These are phyloP conservation scores for Pseudochromis fuscus DNA, from an alignment of 2,797 vertebrate genomes.

Conservation along the genomic window DNA sequence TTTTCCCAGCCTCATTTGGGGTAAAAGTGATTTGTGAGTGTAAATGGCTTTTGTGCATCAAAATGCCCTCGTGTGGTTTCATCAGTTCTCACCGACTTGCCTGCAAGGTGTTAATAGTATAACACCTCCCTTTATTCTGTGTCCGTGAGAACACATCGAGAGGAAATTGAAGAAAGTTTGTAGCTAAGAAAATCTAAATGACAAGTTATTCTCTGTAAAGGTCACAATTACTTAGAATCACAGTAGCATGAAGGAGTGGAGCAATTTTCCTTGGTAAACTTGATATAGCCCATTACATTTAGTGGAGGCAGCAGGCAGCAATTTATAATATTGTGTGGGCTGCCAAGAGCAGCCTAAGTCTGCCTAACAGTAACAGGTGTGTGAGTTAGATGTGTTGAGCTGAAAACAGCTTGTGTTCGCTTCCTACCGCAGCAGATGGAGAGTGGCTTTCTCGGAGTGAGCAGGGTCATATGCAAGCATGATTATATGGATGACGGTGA, in stretches of 20 bases:
- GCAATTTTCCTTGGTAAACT: constrained; percentile 68
- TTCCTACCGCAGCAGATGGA: constrained; percentile 79
- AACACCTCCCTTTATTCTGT: constrained; percentile 32
- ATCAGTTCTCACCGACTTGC: constrained; percentile 45
- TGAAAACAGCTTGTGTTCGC: constrained; percentile 81
- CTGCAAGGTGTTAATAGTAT: constrained; percentile 34
- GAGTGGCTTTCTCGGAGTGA: constrained; percentile 68
- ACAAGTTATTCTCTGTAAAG: constrained; percentile 75
- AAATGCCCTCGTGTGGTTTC: constrained; percentile 34
- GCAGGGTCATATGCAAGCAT: constrained; percentile 68
- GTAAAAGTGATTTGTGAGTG: constrained; percentile 41
- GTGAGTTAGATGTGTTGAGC: constrained; percentile 75
- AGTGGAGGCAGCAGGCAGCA: constrained; percentile 66
- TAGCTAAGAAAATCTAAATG: constrained; percentile 62
- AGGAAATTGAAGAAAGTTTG: constrained; percentile 57
- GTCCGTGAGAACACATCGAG: constrained; percentile 41
- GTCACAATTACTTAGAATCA: constrained; percentile 74
- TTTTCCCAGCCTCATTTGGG: constrained; percentile 38
- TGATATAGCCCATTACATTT: constrained; percentile 73
- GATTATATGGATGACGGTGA: constrained; percentile 67
- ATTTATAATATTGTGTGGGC: constrained; percentile 71
- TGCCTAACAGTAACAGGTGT: constrained; percentile 78
- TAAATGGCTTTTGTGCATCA: constrained; percentile 44
- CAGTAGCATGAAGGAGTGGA: constrained; percentile 60
- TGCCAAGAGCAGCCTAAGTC: constrained; percentile 71